Percentiles rank a stretch among this genome's conserved stretches.
Evolutionary conservation across 2,888 invertebrate species (phyloP).

Genomic region (Druceiella hillmani): DNA sequence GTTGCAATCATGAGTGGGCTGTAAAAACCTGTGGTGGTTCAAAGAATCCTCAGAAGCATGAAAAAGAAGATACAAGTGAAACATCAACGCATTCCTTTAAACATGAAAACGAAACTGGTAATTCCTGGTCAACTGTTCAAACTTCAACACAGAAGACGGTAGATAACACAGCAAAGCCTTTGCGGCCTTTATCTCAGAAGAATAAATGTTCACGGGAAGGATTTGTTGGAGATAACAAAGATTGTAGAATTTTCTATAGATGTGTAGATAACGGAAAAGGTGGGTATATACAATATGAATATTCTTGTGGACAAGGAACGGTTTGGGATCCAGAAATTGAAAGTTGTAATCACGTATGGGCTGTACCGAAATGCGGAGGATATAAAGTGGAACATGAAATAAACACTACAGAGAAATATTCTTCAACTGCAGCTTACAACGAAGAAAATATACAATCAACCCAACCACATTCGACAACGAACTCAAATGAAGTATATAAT

Average conservation of each 20-base stretch:
- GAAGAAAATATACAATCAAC: slow-evolving; percentile 4
- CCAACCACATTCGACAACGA: slow-evolving; percentile 15
- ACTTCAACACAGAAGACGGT: slow-evolving; percentile 5
- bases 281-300: slow-evolving; percentile 42
- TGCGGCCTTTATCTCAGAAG: slow-evolving; percentile 8
- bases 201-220: slow-evolving; percentile 29
- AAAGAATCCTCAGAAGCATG: slow-evolving; percentile 2
- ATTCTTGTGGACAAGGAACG: slow-evolving; percentile 51
- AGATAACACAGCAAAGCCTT: slow-evolving; percentile 4
- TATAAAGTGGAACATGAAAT: slow-evolving; percentile 19
- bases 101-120: no score
- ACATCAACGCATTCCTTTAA: no score
- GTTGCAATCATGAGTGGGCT: slow-evolving; percentile 63
- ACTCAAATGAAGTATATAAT: slow-evolving; percentile 2
- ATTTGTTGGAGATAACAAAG: slow-evolving; percentile 40
- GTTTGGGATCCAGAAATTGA: slow-evolving; percentile 53
- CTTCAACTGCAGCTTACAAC: slow-evolving; percentile 5
- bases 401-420: slow-evolving; percentile 13
- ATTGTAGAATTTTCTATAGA: slow-evolving; percentile 55
- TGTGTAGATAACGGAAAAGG: slow-evolving; percentile 44
- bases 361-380: slow-evolving; percentile 28
- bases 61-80: not conserved
- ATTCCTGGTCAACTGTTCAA: no score
- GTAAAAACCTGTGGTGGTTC: slow-evolving; percentile 36
- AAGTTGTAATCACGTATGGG: slow-evolving; percentile 50